Evolutionary conservation across 2,888 invertebrate species (phyloP), one percentile per base, ranked within the genome.

Genomic region (Nomada ferruginata): DNA sequence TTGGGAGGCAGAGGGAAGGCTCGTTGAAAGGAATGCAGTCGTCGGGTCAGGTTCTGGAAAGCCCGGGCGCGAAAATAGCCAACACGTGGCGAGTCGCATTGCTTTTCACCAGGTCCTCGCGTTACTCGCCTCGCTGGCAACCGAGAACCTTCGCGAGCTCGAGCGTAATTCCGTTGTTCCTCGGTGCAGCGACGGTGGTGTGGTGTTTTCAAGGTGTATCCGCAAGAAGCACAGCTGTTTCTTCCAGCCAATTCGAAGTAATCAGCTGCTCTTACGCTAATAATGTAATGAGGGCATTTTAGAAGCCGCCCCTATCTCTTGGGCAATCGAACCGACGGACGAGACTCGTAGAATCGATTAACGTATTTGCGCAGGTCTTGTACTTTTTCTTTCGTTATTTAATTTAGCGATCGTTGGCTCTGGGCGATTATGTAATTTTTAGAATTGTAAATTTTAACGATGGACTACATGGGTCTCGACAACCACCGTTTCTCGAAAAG

Each of bases 1-100:
- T 78, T 72, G 68, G 42, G 15, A n/a, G 10, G 13, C 10, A 10
- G 53, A 13, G 59, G n/a, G 47, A 15, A 36, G 52, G 50, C 11
- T 57, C 74, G 82, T 29, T 63, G 85, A 82, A 74, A 74, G 87
- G 87, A 87, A 88, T 85, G 87, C 79, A 81, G 80, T 57, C 57
- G 76, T 13, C 59, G 73, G 47, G 72, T 50, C 76, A 66, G 82
- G 73, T 76, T 83, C 85, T 85, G 87, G 86, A 85, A 87, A 86
- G 73, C 59, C 87, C 86, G 44, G 72, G 36, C 78, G 86, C 87
- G 83, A 87, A 87, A 87, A 87, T 87, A 87, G 88, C 87, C 64
- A 61, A 77, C 76, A 63, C 76, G 63, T 68, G 63, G 79, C 55
- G 81, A 66, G 76, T 63, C 86, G 66, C 53, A 72, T 66, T 66